These are phyloP conservation scores for Drosophila aldrichi DNA, from an alignment of 2,888 invertebrate genomes.

Conservation along the genomic window DNA sequence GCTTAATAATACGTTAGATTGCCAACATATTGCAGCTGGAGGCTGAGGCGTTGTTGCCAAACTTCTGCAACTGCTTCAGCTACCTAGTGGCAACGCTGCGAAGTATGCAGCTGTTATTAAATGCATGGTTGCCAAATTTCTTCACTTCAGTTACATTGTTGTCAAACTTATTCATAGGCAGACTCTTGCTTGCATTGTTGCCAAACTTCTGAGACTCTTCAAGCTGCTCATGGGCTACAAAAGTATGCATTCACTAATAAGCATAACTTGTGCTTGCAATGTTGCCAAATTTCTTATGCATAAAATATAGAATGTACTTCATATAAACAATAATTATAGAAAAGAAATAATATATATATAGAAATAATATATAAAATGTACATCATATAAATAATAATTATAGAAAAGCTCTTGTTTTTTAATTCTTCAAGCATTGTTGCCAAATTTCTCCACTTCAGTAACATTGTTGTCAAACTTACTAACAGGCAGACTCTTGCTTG, in stretches of 20 bases:
- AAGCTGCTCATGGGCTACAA: no score
- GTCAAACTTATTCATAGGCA: no score
- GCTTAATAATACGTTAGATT: constrained; percentile 55
- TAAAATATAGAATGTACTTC: no score
- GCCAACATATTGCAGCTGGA: constrained; percentile 20
- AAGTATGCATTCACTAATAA: no score
- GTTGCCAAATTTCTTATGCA: no score
- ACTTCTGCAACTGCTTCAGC: neutral
- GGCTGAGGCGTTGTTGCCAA: constrained; percentile 9
- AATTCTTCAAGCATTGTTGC: neutral
- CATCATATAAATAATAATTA: neutral
- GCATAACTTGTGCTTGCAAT: no score
- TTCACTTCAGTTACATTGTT: no score
- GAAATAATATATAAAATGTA: no score
- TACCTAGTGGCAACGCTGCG: constrained; percentile 9
- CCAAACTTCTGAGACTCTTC: neutral
- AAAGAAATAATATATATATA: no score
- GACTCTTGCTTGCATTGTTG: neutral
- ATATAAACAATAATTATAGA: neutral
- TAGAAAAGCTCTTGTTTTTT: neutral
- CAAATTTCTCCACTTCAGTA: no score
- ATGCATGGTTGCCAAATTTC: neutral
- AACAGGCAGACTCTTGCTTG: neutral
- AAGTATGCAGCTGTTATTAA: neutral
- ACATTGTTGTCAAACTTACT: no score